phyloP scores from a whole-genome alignment of 2,797 vertebrate species.

The Sebastes paucispinis region DNA sequence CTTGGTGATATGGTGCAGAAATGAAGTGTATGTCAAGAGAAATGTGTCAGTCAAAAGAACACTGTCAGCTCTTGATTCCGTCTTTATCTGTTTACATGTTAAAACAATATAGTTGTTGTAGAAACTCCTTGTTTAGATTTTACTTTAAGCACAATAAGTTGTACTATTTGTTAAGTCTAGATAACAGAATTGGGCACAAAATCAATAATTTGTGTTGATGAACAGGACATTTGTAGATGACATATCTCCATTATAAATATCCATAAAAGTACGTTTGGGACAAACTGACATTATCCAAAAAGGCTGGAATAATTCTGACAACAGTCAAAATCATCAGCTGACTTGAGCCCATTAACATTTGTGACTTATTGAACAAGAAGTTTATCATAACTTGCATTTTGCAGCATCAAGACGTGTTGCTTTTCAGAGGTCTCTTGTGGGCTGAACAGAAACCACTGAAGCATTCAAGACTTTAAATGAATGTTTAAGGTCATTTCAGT shows the following conservation, averaged over 20 bases:
- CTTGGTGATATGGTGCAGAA: neutral
- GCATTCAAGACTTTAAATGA: neutral
- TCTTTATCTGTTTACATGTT: conserved; percentile 17
- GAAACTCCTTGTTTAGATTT: neutral
- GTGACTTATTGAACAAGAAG: neutral
- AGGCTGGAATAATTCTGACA: neutral
- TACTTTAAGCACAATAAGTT: conserved; percentile 6
- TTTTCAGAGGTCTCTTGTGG: neutral
- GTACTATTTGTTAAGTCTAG: neutral
- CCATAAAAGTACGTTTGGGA: neutral
- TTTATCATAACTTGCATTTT: neutral
- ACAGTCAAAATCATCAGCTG: neutral
- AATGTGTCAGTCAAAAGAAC: neutral
- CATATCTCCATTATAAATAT: neutral
- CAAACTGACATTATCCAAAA: neutral
- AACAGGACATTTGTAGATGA: neutral
- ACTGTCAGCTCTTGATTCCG: neutral
- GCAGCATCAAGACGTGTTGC: neutral
- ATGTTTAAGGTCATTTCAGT: neutral
- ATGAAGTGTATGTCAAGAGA: conserved; percentile 8
- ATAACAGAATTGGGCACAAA: neutral
- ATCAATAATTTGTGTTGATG: neutral
- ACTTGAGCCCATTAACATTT: neutral
- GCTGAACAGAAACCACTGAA: conserved; percentile 5
- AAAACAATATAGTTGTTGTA: neutral